phyloP scores from a whole-genome alignment of 2,797 vertebrate species.

The Tangara arthus region DNA sequence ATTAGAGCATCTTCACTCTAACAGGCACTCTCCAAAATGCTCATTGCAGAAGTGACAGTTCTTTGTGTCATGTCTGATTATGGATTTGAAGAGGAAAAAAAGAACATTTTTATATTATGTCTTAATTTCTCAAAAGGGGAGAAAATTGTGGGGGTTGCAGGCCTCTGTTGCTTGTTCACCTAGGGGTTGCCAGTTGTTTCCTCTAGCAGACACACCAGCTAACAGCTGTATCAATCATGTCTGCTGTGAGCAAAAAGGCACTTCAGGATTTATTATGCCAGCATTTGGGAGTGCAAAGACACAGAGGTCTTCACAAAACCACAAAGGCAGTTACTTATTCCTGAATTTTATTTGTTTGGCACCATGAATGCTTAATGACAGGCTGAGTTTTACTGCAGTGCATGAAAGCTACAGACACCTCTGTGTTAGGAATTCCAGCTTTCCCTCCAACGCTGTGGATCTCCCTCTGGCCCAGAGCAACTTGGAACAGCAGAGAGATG shows the following conservation, averaged over 20 bases:
- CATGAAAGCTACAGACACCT: background rate
- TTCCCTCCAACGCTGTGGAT: background rate
- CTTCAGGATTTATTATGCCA: constrained; percentile 7
- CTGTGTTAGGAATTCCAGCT: background rate
- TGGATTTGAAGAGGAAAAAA: background rate
- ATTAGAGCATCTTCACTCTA: background rate
- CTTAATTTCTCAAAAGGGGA: background rate
- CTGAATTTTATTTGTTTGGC: background rate
- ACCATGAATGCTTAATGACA: rapidly evolving
- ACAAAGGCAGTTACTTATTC: background rate
- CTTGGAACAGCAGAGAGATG: background rate
- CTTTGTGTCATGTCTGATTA: rapidly evolving
- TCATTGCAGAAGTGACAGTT: background rate
- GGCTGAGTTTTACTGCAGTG: background rate
- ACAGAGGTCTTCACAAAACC: background rate
- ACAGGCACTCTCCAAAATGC: background rate
- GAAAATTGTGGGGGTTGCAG: background rate
- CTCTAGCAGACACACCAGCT: background rate
- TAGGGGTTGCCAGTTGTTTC: background rate
- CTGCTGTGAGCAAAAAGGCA: background rate
- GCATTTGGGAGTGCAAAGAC: background rate
- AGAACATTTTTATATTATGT: background rate
- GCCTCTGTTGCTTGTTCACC: background rate
- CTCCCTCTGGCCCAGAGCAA: background rate
- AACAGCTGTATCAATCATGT: background rate